Evolutionary conservation across 2,113 vertebrate genomes (phyloP).

Genomic region (Elephas maximus): DNA sequence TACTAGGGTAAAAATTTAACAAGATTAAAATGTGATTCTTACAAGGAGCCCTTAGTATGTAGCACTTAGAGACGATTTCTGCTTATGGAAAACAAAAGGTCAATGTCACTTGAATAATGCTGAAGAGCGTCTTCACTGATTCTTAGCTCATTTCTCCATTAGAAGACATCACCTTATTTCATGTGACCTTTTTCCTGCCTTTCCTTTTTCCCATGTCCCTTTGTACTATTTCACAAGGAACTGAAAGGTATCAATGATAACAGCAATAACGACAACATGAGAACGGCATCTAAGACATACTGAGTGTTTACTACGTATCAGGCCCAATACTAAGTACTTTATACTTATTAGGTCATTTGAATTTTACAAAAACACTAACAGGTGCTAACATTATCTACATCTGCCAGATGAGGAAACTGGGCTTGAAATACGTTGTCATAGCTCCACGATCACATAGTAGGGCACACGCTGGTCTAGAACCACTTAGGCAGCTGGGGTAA

Average conservation of each 20-base stretch:
- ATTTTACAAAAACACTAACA: too few species aligned
- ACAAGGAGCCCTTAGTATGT: background rate
- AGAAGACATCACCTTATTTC: background rate
- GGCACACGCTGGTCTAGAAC: background rate
- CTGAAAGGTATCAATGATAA: background rate
- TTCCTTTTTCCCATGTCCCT: slow-evolving; percentile 6
- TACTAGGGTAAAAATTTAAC: background rate
- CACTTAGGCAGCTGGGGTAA: too few species aligned
- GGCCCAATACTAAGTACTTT: too few species aligned
- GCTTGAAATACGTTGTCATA: background rate
- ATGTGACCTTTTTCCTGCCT: background rate
- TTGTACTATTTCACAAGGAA: background rate
- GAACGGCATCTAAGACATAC: background rate
- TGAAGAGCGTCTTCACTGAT: background rate
- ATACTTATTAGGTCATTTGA: too few species aligned
- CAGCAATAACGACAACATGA: background rate
- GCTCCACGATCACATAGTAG: background rate
- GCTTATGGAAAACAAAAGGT: background rate
- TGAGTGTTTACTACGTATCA: background rate
- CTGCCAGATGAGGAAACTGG: background rate
- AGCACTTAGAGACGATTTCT: background rate
- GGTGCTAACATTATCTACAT: too few species aligned
- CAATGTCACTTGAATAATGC: background rate
- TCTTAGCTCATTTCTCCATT: slow-evolving; percentile 1
- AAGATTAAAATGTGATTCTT: background rate